Percentiles rank a stretch among this genome's conserved stretches.
Evolutionary conservation across 2,888 invertebrate species (phyloP).

Genomic region (Ophion ventricosus): DNA sequence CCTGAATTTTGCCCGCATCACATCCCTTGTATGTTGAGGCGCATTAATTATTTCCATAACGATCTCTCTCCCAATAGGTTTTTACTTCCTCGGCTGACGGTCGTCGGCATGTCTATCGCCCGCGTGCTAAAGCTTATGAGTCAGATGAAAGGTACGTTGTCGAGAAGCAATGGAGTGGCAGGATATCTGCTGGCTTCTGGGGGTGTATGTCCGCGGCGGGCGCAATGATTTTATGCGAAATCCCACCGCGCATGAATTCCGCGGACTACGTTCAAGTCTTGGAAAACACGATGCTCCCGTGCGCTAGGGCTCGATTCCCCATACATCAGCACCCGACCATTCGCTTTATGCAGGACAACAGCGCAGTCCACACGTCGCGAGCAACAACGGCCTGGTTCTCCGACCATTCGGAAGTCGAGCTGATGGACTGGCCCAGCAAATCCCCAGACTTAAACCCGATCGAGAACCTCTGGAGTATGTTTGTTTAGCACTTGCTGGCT

Average conservation of each 20-base stretch:
- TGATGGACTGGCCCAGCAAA: constrained; percentile 64
- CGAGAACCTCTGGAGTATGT: constrained; percentile 68
- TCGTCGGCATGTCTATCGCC: constrained; percentile 26
- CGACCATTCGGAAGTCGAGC: constrained; percentile 56
- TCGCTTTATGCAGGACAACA: constrained; percentile 65
- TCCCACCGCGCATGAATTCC: constrained; percentile 50
- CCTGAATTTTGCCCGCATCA: background rate
- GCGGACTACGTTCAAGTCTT: constrained; percentile 56
- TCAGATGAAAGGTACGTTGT: constrained; percentile 15
- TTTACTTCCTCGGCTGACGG: constrained; percentile 41
- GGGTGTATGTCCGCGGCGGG: constrained; percentile 60
- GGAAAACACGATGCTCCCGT: constrained; percentile 59
- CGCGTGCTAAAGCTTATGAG: background rate
- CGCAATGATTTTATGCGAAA: constrained; percentile 46
- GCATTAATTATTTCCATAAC: background rate
- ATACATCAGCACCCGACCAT: constrained; percentile 40
- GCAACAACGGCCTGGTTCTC: constrained; percentile 62
- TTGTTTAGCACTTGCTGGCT: background rate
- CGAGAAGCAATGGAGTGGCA: constrained; percentile 14
- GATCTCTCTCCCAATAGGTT: constrained; percentile 19
- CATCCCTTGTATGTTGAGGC: background rate
- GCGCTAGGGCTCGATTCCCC: constrained; percentile 49
- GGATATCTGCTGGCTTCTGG: constrained; percentile 57
- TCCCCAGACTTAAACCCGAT: constrained; percentile 69
- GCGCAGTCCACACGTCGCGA: constrained; percentile 60